Evolutionary conservation across 2,797 vertebrate genomes (phyloP), one percentile per base, ranked within the genome.

Genomic region (Enteromius unitaeniatus): DNA sequence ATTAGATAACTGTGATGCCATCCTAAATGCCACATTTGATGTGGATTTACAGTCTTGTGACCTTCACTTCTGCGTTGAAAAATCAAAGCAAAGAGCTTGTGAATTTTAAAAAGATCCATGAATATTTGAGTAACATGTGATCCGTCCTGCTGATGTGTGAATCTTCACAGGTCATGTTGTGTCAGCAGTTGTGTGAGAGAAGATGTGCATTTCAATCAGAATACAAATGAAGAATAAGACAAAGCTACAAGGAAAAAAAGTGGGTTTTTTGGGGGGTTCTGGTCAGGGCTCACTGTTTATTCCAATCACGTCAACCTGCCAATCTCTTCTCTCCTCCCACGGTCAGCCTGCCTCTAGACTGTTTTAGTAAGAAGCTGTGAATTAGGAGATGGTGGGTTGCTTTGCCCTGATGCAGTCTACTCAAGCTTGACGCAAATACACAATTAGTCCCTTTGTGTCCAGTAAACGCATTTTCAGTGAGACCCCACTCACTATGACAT

Each of bases 341-440:
- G 69, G 81, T 74, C 82, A 81, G 79, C 70, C 87, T 86, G 86
- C 79, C 86, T 86, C 77, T 51, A 81, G 86, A 81, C 76, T 83
- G 85, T 82, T 88, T 88, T 88, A 86, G 83, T 85, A 83, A 88
- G 82, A 78, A 86, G 79, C 82, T 82, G 84, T 81, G 82, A 86
- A 86, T 84, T 86, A 82, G 70, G 83, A 82, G 78, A 84, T 80
- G 84, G 83, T 82, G 78, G 75, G 83, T 74, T 80, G 62, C 47
- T 83, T 79, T 85, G 40, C 69, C 58, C 49, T 69, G 72, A 45
- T 86, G 58, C 19, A 37, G 37, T 77, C 83, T 65, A 69, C 65
- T 82, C 23, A 40, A 78, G 55, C 69, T 82, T 85, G 60, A 79
- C n/a, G 55, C 45, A 77, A 85, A 82, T 84, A 37, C 72, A 81